Evolutionary conservation across 37 sponge, comb jelly and placozoan genomes (phyloP).

Genomic region (Spongilla lacustris): DNA sequence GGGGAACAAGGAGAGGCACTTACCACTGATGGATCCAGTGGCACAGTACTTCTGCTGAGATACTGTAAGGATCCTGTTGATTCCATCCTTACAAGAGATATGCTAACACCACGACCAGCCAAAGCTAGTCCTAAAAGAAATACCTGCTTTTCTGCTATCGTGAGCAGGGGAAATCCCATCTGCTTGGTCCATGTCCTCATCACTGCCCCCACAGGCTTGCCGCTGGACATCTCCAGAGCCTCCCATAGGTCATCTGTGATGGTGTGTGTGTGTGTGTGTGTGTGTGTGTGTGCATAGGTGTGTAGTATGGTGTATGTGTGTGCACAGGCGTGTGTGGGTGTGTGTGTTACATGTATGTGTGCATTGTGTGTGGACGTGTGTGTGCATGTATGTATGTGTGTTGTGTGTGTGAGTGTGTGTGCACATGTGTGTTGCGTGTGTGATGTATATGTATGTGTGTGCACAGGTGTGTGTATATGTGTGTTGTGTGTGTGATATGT

Average conservation of each 20-base stretch:
- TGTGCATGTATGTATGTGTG: no score
- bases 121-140: background rate
- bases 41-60: conserved; percentile 84
- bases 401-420: no score
- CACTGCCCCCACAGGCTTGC: conserved; percentile 76
- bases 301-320: no score
- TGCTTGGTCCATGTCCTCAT: conserved; percentile 94
- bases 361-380: background rate
- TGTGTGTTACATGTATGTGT: no score
- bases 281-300: background rate
- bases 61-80: conserved; percentile 52
- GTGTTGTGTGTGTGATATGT: no score
- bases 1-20: background rate
- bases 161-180: conserved; percentile 95
- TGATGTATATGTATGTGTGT: background rate
- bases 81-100: conserved; percentile 46
- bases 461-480: background rate
- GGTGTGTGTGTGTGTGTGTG: background rate
- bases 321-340: no score
- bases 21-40: conserved; percentile 71
- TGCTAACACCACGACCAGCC: background rate
- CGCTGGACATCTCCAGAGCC: conserved; percentile 66
- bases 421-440: background rate
- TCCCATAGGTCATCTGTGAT: conserved; percentile 78
- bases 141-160: conserved; percentile 75